Conservation (phyloP, 2,888 invertebrate genomes). For the Agonopterix subpropinquella region DNA sequence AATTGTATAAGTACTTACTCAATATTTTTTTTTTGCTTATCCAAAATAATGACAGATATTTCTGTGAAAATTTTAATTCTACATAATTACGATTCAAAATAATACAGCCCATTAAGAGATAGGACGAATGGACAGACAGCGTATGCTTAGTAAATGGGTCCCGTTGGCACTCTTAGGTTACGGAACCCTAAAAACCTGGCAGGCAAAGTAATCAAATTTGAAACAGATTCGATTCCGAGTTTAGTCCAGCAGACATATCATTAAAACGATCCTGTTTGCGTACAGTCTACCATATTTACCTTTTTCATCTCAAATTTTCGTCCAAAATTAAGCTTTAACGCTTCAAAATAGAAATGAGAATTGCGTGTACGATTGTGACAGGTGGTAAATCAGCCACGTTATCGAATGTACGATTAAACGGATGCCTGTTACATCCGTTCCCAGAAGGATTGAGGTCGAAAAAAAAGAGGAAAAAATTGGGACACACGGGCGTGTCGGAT, state of each 20-base stretch:
- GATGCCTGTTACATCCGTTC: conserved; percentile 65
- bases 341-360: conserved; percentile 5
- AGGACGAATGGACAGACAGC: too few species aligned
- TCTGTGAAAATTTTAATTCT: too few species aligned
- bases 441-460: conserved; percentile 57
- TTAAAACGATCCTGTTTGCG: conserved; percentile 25
- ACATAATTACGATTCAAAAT: too few species aligned
- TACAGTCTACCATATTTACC: conserved; percentile 8
- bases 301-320: not conserved
- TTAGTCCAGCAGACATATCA: conserved; percentile 17
- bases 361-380: conserved; percentile 11
- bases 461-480: conserved; percentile 24
- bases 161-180: not conserved
- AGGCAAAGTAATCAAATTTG: conserved; percentile 15
- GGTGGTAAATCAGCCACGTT: conserved; percentile 24
- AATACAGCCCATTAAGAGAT: too few species aligned
- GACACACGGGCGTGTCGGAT: conserved; percentile 24
- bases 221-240: conserved; percentile 16
- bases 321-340: not conserved
- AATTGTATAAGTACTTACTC: too few species aligned
- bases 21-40: too few species aligned
- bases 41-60: too few species aligned
- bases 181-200: conserved; percentile 10
- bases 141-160: too few species aligned
- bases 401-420: conserved; percentile 49